Conservation (phyloP, 2,113 vertebrate species). For the Rhizomys pruinosus region DNA sequence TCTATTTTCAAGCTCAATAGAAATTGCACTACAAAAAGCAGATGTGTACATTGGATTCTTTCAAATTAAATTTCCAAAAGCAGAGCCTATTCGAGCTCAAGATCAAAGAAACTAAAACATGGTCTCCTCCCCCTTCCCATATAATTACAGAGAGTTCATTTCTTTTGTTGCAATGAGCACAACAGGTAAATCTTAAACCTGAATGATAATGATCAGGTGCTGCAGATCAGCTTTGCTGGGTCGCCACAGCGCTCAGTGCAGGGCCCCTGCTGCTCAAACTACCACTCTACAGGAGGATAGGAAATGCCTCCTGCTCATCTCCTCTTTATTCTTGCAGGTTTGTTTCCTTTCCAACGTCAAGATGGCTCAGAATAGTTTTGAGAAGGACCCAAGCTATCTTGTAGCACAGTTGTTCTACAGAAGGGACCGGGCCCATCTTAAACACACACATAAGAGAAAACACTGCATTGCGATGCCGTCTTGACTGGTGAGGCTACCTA, state of each 20-base stretch:
- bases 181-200: constrained; percentile 77
- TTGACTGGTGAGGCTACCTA: constrained; percentile 24
- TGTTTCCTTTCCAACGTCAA: neutral
- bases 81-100: constrained; percentile 72
- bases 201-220: constrained; percentile 69
- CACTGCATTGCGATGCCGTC: neutral
- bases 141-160: constrained; percentile 77
- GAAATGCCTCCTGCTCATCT: constrained; percentile 5
- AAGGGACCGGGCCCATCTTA: neutral
- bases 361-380: neutral
- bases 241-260: neutral
- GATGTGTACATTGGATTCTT: constrained; percentile 76
- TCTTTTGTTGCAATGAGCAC: constrained; percentile 77
- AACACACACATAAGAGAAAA: neutral
- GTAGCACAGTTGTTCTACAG: neutral
- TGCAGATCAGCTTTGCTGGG: constrained; percentile 11
- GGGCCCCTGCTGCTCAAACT: constrained; percentile 69
- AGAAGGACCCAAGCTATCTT: neutral
- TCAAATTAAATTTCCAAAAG: constrained; percentile 83
- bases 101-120: constrained; percentile 80
- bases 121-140: constrained; percentile 75
- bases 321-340: neutral
- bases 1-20: constrained; percentile 78
- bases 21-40: constrained; percentile 76
- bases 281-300: constrained; percentile 51